Percentiles rank a stretch among this genome's conserved stretches.
phyloP scores from a whole-genome alignment of 2,113 vertebrate species.

The Zosterops japonicus region DNA sequence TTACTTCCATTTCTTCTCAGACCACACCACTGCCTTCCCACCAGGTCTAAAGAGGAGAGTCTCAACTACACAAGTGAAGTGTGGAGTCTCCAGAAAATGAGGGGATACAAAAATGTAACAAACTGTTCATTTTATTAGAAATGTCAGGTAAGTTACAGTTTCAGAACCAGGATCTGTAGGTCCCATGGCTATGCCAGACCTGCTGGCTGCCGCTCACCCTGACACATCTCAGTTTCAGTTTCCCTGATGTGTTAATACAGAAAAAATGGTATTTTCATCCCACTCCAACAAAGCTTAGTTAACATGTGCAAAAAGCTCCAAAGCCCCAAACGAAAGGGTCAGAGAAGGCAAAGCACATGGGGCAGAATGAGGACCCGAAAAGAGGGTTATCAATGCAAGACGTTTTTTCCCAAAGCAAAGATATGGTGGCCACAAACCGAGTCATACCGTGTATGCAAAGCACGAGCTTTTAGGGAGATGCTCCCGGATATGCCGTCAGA shows the following conservation, averaged over 20 bases:
- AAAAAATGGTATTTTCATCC: neutral
- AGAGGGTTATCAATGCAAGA: neutral
- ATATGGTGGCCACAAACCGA: neutral
- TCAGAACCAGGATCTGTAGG: neutral
- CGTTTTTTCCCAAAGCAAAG: neutral
- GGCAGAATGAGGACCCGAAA: neutral
- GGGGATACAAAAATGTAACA: constrained; percentile 13
- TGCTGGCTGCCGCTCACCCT: neutral
- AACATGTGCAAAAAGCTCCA: neutral
- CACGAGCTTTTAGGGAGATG: neutral
- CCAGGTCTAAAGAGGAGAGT: neutral
- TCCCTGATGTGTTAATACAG: neutral
- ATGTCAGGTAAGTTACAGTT: constrained; percentile 11
- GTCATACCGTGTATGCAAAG: neutral
- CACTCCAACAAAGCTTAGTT: neutral
- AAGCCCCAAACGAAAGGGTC: neutral
- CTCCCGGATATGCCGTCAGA: neutral
- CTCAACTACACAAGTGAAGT: neutral
- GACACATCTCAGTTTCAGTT: neutral
- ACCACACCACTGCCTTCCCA: neutral
- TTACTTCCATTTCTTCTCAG: neutral
- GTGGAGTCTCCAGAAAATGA: neutral
- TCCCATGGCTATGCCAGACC: neutral
- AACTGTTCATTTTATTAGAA: constrained; percentile 49
- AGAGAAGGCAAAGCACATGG: neutral